Evolutionary conservation across 2,797 vertebrate species (phyloP).

Genomic region (Acipenser ruthenus): DNA sequence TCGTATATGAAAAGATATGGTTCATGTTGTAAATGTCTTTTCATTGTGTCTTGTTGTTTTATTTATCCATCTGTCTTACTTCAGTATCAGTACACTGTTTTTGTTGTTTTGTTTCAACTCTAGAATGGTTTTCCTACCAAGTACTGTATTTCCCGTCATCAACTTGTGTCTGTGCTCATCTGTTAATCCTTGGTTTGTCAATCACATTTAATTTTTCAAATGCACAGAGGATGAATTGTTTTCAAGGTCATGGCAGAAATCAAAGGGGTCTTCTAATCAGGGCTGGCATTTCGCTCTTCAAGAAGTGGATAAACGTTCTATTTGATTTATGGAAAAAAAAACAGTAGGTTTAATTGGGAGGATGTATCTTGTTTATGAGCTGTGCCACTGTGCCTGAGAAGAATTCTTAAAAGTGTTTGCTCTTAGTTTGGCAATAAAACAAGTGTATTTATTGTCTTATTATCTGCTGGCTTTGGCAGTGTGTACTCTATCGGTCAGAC

Average conservation of each 20-base stretch:
- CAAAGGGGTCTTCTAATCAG: slow-evolving; percentile 14
- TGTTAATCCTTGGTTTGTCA: slow-evolving; percentile 8
- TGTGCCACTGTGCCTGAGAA: neutral
- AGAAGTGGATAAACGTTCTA: slow-evolving; percentile 11
- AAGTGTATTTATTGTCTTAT: neutral
- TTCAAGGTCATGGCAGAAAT: slow-evolving; percentile 14
- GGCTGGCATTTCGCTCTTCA: slow-evolving; percentile 14
- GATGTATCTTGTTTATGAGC: slow-evolving; percentile 10
- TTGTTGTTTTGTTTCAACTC: no score
- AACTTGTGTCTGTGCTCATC: neutral
- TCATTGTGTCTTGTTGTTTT: no score
- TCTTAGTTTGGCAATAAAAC: neutral
- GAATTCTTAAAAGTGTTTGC: slow-evolving; percentile 5
- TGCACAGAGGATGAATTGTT: slow-evolving; percentile 9
- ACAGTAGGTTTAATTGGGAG: neutral
- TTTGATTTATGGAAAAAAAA: slow-evolving; percentile 9
- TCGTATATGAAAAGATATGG: no score
- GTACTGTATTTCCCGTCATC: no score
- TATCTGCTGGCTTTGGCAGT: neutral
- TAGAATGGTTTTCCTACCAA: no score
- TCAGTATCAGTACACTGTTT: no score
- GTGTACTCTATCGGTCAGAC: neutral
- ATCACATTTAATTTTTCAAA: slow-evolving; percentile 20
- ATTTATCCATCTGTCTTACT: no score
- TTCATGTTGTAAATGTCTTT: no score